Conservation (phyloP, 2,888 invertebrate species). For the Sinhomidia bicolor region DNA sequence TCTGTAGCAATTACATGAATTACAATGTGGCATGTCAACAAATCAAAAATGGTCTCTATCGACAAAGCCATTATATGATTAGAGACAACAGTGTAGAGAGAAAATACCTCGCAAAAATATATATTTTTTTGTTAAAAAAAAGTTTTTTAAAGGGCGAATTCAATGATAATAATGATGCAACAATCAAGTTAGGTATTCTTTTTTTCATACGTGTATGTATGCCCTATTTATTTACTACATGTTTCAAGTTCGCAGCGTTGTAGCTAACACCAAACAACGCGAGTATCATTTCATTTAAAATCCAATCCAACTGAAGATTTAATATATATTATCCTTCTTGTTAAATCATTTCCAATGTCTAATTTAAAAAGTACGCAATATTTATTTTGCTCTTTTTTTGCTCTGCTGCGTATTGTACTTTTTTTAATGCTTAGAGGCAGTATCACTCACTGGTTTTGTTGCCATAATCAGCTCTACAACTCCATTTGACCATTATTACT, state of each 20-base stretch:
- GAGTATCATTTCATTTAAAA: background rate
- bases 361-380: background rate
- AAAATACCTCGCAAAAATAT: too few relatives aligned
- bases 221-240: conserved; percentile 10
- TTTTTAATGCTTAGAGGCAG: background rate
- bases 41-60: conserved; percentile 3
- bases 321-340: background rate
- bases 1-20: background rate
- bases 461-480: background rate
- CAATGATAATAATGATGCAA: background rate
- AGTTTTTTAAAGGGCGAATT: background rate
- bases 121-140: too few relatives aligned
- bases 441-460: background rate
- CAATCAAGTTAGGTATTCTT: background rate
- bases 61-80: background rate
- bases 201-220: background rate
- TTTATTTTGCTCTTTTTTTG: background rate
- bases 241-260: background rate
- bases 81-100: background rate
- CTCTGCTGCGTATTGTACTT: background rate
- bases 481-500: conserved; percentile 32
- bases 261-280: background rate
- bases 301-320: background rate
- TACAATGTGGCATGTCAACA: conserved; percentile 3
- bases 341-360: background rate